Evolutionary conservation across 92 coral and sea anemone genomes (phyloP).

Genomic region (Porites divaricata): DNA sequence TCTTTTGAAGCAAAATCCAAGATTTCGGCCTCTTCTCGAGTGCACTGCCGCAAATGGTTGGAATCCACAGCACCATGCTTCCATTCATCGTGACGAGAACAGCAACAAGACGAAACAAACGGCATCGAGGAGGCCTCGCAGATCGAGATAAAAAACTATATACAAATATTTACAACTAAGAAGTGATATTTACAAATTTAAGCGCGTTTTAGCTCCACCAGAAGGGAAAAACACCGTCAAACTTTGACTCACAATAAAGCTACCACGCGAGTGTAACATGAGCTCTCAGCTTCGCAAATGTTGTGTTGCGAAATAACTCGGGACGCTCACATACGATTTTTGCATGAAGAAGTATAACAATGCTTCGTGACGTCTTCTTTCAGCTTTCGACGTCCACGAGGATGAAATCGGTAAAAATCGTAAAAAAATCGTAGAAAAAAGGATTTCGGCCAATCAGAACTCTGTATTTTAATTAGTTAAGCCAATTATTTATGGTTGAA

Average conservation of each 20-base stretch:
- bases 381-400: neutral
- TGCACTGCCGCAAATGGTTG: neutral
- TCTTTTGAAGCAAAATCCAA: neutral
- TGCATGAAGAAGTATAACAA: neutral
- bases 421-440: neutral
- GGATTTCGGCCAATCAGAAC: slow-evolving; percentile 5
- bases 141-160: neutral
- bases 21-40: neutral
- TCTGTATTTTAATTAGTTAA: slow-evolving; percentile 1
- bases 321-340: neutral
- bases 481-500: neutral
- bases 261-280: neutral
- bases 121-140: neutral
- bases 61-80: slow-evolving; percentile 6
- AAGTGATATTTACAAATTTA: neutral
- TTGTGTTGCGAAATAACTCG: neutral
- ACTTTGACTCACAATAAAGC: slow-evolving; percentile 1
- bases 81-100: neutral
- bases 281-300: neutral
- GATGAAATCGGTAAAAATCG: neutral
- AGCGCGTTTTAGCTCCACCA: neutral
- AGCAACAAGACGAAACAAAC: slow-evolving; percentile 1
- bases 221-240: neutral
- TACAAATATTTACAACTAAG: neutral
- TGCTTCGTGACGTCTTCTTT: neutral